Evolutionary conservation across 2,113 vertebrate genomes (phyloP).

Genomic region (Thalassarche chlororhynchos): DNA sequence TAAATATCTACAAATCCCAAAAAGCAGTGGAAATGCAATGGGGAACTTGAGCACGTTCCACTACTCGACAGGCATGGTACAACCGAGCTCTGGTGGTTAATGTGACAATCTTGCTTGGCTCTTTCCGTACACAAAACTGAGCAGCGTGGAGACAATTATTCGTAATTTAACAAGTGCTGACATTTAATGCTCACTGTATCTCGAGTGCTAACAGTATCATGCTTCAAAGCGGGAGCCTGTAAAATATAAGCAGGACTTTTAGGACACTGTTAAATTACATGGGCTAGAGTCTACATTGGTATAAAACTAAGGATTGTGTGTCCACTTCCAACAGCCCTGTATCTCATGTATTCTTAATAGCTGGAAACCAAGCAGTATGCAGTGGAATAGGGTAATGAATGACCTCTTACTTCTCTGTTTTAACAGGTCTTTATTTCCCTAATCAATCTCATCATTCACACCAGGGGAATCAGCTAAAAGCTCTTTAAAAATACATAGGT

Average conservation of each 20-base stretch:
- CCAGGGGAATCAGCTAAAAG: not conserved
- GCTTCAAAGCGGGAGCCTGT: not conserved
- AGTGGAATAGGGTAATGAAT: not conserved
- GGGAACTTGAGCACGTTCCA: not conserved
- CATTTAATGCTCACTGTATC: not conserved
- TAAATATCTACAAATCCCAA: conserved; percentile 2
- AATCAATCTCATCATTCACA: conserved; percentile 25
- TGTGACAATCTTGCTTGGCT: conserved; percentile 7
- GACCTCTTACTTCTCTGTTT: not conserved
- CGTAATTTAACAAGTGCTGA: conserved; percentile 40
- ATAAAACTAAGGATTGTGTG: conserved; percentile 42
- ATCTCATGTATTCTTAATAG: conserved; percentile 58
- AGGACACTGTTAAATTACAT: not conserved
- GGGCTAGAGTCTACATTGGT: not conserved
- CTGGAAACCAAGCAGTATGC: not conserved
- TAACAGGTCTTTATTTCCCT: not conserved
- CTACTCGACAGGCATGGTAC: not conserved
- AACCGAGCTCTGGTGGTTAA: not conserved
- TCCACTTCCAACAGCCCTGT: not conserved
- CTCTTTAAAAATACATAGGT: conserved; percentile 53
- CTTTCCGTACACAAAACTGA: conserved; percentile 29
- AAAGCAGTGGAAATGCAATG: not conserved
- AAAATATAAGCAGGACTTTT: not conserved
- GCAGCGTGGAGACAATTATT: not conserved
- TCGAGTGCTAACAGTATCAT: not conserved